Evolutionary conservation across 2,888 invertebrate genomes (phyloP), one percentile per base, ranked within the genome.

Genomic region (Alloscopus bannaensis): DNA sequence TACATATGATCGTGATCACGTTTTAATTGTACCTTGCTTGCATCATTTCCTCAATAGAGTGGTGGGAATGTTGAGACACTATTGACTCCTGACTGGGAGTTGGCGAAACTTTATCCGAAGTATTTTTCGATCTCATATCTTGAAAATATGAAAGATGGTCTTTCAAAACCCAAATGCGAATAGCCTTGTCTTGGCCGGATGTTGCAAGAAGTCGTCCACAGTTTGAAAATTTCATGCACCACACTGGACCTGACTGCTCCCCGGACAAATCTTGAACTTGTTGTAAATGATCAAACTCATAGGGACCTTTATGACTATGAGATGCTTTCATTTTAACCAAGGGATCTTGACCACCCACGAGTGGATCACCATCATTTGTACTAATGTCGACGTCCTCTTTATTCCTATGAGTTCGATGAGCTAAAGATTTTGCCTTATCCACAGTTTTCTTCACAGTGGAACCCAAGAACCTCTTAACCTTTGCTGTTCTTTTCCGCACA

Each of bases 201-300:
- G 98, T 98, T 28, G 99, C 99, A 86, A 99, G 89, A 81, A 99
- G 90, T 16, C 97, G 91, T 0, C 98, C 98, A 90, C 98, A 99
- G 73, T 94, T 94, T 72, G 97, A 98, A 89, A 98, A 99, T 89
- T 97, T 97, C 94, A 99, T 97, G 87, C 97, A 97, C 99, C 99
- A 99, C 86, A 99, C 96, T 0, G 99, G 97, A 57, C 97, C 97
- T 13, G 93, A 92, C 88, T 98, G 97, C 75, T 93, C 95, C 0
- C 93, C 93, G 77, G 92, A 93, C 86, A 97, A 90, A 87, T 95
- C 97, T 90, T 95, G 95, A 0, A 98, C 95, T 86, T 97, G 94
- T 87, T 96, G 93, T 26, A 98, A 91, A 84, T 94, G 93, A 64
- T 96, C 95, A 89, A 99, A 99, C 89, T 99, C 98, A 87, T 96